Conservation (phyloP, 2,797 vertebrate species). For the Takifugu rubripes region DNA sequence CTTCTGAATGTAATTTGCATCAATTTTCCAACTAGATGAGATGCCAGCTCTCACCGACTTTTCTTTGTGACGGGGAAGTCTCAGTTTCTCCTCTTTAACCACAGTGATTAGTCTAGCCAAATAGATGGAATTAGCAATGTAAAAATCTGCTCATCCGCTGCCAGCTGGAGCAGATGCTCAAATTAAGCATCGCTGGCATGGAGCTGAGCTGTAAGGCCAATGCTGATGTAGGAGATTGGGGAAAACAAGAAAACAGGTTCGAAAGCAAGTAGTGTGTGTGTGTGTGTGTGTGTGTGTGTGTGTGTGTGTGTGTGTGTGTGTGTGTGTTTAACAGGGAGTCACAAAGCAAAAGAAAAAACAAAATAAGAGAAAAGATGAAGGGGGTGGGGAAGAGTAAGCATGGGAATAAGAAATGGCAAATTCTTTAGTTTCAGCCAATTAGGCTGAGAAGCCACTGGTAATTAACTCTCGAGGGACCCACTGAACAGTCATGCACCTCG, state of each 20-base stretch:
- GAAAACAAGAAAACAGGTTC: constrained; percentile 65
- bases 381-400: constrained; percentile 52
- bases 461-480: constrained; percentile 79
- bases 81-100: constrained; percentile 69
- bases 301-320: constrained; percentile 30
- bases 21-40: constrained; percentile 59
- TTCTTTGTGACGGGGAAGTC: constrained; percentile 62
- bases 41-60: constrained; percentile 46
- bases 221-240: constrained; percentile 32
- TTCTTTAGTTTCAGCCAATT: constrained; percentile 82
- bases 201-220: constrained; percentile 56
- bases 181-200: constrained; percentile 68
- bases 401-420: constrained; percentile 77
- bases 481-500: constrained; percentile 80
- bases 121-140: constrained; percentile 79
- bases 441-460: constrained; percentile 80
- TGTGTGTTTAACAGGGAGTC: background rate
- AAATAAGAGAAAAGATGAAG: constrained; percentile 19
- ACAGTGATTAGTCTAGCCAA: constrained; percentile 78
- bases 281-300: constrained; percentile 33
- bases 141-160: constrained; percentile 75
- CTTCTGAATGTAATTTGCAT: constrained; percentile 71
- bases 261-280: constrained; percentile 37
- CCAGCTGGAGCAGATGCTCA: constrained; percentile 82
- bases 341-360: constrained; percentile 5